Base-by-base conservation (phyloP, 2,797 vertebrate genomes). In the Sebastes hubbsi region DNA sequence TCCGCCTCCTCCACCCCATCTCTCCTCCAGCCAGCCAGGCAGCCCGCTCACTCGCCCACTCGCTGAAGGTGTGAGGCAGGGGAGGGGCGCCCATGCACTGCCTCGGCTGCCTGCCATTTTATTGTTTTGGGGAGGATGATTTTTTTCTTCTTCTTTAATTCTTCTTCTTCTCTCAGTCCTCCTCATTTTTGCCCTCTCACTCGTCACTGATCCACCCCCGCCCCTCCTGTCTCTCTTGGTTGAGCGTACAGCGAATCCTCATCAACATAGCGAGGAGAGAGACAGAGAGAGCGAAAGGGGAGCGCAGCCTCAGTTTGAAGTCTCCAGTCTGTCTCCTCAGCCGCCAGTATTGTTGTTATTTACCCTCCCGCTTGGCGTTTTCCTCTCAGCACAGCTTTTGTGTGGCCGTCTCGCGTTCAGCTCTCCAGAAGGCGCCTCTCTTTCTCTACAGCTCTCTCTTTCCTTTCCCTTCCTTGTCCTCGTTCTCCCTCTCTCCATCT, bases 71-170 rank as follows among this genome's bases (percentile, higher is more conserved):
- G 82, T 70, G 77, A 85, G 81, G 84, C 66, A 80, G 70, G 71
- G 88, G 86, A 81, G 85, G 88, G 76, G 84, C 24, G 18, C 22
- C 72, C 36, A 8, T 72, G 78, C 71, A 73, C 78, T 58, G 64
- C 63, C 83, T 86, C 42, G 38, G 84, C 80, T 76, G 81, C 72
- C 79, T 89, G 78, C 85, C 89, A 92, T 91, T 93, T 93, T 93
- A 89, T 91, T 91, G 86, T 94, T 91, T 89, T 84, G 20, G 67
- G 62, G 79, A 82, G 67, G 74, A 72, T 24, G 18, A 5, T 76
- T 81, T 64, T 86, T 82, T 73, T 60, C 65, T 49, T 59, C 55
- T 56, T 32, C 68, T 66, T 22, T 36, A 36, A 36, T 36, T 36
- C 36, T 38, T 14, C 63, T 52, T 46, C 42, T 18, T 60, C 65